These are phyloP conservation scores for Agrilus biguttatus DNA, from an alignment of 2,888 invertebrate species.

Conservation along the genomic window DNA sequence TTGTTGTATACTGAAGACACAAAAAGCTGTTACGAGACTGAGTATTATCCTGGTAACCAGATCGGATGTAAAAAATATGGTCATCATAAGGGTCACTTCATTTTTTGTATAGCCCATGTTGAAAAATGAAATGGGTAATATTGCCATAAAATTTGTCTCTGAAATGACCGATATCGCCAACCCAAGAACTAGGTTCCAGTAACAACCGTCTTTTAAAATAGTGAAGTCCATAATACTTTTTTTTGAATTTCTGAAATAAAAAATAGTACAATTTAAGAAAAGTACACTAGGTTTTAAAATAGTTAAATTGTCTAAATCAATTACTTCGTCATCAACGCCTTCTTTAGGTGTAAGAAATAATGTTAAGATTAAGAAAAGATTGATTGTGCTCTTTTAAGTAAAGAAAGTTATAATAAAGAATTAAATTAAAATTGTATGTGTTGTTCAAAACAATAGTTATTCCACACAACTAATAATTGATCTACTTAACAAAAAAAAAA, in stretches of 20 bases:
- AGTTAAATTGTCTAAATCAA: no score
- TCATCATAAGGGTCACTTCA: slow-evolving; percentile 52
- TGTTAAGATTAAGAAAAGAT: no score
- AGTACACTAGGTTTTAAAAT: no score
- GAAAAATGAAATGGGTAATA: slow-evolving; percentile 50
- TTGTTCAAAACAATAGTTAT: no score
- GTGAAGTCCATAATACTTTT: slow-evolving; percentile 46
- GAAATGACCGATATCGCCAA: slow-evolving; percentile 52
- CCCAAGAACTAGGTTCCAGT: slow-evolving; percentile 55
- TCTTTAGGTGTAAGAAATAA: no score
- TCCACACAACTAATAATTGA: no score
- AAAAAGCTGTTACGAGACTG: slow-evolving; percentile 45
- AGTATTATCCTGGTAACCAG: slow-evolving; percentile 49
- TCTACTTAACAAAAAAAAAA: no score
- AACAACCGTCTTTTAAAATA: slow-evolving; percentile 45
- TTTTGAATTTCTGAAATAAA: slow-evolving; percentile 33
- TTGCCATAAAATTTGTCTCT: slow-evolving; percentile 53
- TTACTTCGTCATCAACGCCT: no score
- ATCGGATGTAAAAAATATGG: slow-evolving; percentile 55
- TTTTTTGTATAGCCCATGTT: slow-evolving; percentile 40
- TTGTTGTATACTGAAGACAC: slow-evolving; percentile 45
- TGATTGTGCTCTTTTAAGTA: no score
- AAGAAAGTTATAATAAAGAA: no score
- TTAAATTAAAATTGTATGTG: no score
- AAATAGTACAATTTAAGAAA: no score